Percentiles rank a stretch among this genome's conserved stretches.
Conservation (phyloP, 2,888 invertebrate genomes). For the Tipula confusa region DNA sequence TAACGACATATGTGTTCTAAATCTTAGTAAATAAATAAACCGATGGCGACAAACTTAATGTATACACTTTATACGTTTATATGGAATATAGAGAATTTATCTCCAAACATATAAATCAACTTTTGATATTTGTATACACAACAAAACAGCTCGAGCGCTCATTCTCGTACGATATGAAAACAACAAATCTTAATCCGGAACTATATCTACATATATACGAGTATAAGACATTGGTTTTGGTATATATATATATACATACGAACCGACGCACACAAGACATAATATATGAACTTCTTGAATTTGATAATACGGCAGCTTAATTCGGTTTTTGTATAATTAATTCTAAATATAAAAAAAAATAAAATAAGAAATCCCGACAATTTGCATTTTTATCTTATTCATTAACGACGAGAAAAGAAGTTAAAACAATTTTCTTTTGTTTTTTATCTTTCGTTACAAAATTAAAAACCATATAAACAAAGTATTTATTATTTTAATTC, state of each 20-base stretch:
- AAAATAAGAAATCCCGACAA: background rate
- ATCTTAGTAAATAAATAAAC: background rate
- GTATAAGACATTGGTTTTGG: background rate
- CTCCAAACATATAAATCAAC: background rate
- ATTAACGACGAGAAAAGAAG: slow-evolving; percentile 3
- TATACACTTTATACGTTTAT: background rate
- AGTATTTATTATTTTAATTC: background rate
- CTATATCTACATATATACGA: background rate
- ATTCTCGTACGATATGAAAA: background rate
- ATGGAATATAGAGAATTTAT: background rate
- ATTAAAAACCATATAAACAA: slow-evolving; percentile 20
- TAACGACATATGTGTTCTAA: slow-evolving; percentile 8
- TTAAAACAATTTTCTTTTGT: slow-evolving; percentile 12
- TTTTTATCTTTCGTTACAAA: slow-evolving; percentile 7
- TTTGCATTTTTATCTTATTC: slow-evolving; percentile 25
- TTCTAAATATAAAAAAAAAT: background rate
- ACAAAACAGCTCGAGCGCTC: background rate
- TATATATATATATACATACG: no score
- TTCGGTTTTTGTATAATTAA: background rate
- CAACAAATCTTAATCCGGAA: background rate
- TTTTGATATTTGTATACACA: background rate
- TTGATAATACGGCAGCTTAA: background rate
- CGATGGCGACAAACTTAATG: background rate
- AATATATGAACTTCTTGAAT: background rate
- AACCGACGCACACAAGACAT: no score